Conservation (phyloP, 2,113 vertebrate species). For the Numida meleagris region DNA sequence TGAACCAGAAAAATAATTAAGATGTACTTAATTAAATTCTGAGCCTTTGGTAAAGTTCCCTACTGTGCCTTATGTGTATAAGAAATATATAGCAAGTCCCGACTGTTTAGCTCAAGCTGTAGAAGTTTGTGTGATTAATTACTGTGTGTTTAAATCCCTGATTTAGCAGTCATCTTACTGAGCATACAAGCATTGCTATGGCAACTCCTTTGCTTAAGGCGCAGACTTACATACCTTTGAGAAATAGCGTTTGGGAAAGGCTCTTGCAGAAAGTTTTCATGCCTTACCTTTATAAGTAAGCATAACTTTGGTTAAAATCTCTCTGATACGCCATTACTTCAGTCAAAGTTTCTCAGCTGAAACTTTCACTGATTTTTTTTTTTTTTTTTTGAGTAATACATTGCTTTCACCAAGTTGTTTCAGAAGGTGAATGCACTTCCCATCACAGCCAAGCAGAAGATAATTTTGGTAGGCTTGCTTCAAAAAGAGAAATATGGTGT, state of each 20-base stretch:
- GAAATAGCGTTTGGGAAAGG: not conserved
- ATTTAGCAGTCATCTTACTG: not conserved
- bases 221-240: not conserved
- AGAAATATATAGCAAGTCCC: not conserved
- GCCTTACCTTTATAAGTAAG: not conserved
- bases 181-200: not conserved
- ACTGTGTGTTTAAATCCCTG: not conserved
- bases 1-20: not conserved
- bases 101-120: not conserved
- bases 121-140: not conserved
- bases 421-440: constrained; percentile 35
- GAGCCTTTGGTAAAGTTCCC: not conserved
- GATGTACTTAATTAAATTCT: not conserved
- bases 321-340: not conserved
- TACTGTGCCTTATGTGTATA: not conserved
- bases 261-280: constrained; percentile 14
- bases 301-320: not conserved
- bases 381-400: not conserved
- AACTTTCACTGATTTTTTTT: not conserved
- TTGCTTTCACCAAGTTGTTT: constrained; percentile 36
- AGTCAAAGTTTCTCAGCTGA: constrained; percentile 29
- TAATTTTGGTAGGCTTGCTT: constrained; percentile 54
- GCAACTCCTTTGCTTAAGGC: not conserved
- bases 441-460: constrained; percentile 37
- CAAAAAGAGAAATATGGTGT: constrained; percentile 42